These are phyloP conservation scores for Clavelina lepadiformis DNA, from an alignment of 23 tunicate genomes.

Conservation along the genomic window DNA sequence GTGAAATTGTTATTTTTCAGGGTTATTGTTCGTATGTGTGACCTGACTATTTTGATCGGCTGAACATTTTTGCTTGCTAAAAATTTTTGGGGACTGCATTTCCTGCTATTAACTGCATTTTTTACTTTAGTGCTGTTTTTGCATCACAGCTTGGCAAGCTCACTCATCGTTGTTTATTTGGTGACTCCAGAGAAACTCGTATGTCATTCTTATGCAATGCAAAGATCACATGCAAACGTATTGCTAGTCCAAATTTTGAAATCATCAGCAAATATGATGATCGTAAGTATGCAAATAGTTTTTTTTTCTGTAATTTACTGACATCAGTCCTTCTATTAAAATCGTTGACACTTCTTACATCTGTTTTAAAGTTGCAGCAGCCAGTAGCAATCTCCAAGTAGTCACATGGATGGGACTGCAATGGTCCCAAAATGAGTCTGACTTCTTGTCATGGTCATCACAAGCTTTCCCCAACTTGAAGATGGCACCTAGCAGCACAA, in stretches of 20 bases:
- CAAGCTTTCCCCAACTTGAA: conserved; percentile 44
- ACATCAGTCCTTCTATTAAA: too few relatives aligned
- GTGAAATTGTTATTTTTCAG: too few relatives aligned
- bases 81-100: too few relatives aligned
- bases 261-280: conserved; percentile 43
- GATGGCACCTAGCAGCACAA: too few relatives aligned
- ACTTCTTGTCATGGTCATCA: conserved; percentile 46
- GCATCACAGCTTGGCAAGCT: conserved; percentile 23
- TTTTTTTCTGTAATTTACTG: neutral
- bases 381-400: conserved; percentile 27
- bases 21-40: too few relatives aligned
- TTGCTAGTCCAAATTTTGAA: conserved; percentile 13
- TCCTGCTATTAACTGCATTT: neutral
- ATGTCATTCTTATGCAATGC: conserved; percentile 19
- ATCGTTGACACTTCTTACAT: neutral
- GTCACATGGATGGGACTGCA: conserved; percentile 66
- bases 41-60: too few relatives aligned
- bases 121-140: too few relatives aligned
- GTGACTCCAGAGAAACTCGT: neutral
- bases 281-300: conserved; percentile 41
- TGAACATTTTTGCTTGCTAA: too few relatives aligned
- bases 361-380: conserved; percentile 39
- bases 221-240: neutral
- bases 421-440: conserved; percentile 32
- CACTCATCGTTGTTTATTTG: neutral